Conservation (phyloP, 2,888 invertebrate species). For the Tachina fera region DNA sequence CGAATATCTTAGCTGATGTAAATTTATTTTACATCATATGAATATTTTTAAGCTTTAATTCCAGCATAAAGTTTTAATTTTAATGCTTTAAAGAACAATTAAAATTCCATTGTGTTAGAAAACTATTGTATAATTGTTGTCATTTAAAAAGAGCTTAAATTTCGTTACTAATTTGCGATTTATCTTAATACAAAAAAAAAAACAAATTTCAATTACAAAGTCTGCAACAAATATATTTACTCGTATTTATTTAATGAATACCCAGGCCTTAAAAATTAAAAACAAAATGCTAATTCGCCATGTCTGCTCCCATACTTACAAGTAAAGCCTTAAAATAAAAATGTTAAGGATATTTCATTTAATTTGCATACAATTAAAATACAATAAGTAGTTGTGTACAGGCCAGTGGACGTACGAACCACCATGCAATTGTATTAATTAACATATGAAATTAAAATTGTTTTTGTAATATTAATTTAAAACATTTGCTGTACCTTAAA, state of each 20-base stretch:
- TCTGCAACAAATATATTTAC: conserved; percentile 6
- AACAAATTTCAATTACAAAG: conserved; percentile 13
- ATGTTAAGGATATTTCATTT: conserved; percentile 50
- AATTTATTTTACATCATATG: too few relatives aligned
- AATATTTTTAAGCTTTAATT: neutral
- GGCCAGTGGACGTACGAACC: neutral
- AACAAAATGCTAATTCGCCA: neutral
- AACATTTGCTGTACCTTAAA: conserved; percentile 18
- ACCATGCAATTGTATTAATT: conserved; percentile 50
- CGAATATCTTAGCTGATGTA: too few relatives aligned
- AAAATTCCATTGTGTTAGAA: too few relatives aligned
- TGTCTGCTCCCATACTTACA: conserved; percentile 23
- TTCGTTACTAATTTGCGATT: neutral
- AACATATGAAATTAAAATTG: conserved; percentile 57
- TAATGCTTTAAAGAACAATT: neutral
- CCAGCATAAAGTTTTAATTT: neutral
- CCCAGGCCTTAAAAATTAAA: conserved; percentile 8
- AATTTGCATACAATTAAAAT: conserved; percentile 30
- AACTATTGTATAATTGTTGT: neutral
- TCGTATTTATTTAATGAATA: conserved; percentile 31
- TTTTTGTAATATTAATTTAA: conserved; percentile 56
- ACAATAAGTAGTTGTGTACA: conserved; percentile 24
- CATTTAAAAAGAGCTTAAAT: neutral
- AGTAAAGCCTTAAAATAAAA: conserved; percentile 36
- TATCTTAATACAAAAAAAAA: neutral